Percentiles rank a stretch among this genome's conserved stretches.
Evolutionary conservation across 23 tunicate genomes (phyloP).

Genomic region (Halocynthia aurantium): DNA sequence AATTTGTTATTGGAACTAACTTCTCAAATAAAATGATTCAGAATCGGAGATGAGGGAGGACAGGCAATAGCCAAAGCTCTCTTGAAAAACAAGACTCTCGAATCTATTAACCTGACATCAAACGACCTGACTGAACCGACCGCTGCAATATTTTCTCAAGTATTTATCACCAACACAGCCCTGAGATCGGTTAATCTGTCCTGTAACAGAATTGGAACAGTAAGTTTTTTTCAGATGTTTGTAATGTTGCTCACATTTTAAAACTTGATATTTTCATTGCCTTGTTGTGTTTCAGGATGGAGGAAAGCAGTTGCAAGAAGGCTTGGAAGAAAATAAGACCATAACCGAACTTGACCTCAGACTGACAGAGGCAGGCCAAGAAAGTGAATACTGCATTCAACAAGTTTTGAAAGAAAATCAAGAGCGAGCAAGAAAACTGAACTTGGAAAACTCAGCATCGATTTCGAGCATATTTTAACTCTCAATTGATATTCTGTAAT

Average conservation of each 20-base stretch:
- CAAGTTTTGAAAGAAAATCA: constrained; percentile 67
- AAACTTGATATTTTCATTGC: not conserved
- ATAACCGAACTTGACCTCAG: constrained; percentile 69
- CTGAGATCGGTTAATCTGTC: constrained; percentile 33
- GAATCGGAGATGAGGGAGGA: constrained; percentile 90
- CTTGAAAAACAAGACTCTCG: constrained; percentile 46
- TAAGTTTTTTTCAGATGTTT: constrained; percentile 14
- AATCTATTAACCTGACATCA: constrained; percentile 48
- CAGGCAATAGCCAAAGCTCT: constrained; percentile 68
- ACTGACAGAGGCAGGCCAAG: constrained; percentile 93
- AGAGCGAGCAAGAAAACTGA: constrained; percentile 50
- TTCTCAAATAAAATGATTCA: not conserved
- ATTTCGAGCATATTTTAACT: no score
- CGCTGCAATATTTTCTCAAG: constrained; percentile 77
- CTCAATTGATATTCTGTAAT: no score
- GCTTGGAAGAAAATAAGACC: constrained; percentile 65
- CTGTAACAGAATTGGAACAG: constrained; percentile 76
- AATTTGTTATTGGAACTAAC: no score
- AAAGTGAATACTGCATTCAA: constrained; percentile 91
- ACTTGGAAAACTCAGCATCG: constrained; percentile 4
- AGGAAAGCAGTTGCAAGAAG: constrained; percentile 95
- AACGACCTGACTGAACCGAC: constrained; percentile 80
- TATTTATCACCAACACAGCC: constrained; percentile 48
- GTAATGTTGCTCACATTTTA: not conserved
- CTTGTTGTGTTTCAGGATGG: constrained; percentile 46